phyloP scores from a whole-genome alignment of 2,797 vertebrate genomes.

The Gila robusta region DNA sequence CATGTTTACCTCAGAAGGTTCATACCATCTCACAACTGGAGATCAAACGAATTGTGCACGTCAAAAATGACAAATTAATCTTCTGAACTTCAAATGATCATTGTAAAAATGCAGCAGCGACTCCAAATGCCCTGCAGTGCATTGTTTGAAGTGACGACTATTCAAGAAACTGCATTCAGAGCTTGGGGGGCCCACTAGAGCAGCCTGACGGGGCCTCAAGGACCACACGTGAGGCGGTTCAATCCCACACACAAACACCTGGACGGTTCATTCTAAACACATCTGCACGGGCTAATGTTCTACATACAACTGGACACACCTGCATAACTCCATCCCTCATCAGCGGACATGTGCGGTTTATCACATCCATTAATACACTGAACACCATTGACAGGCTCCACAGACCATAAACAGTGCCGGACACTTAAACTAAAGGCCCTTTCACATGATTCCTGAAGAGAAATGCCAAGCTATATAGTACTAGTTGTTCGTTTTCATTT shows the following conservation, averaged over 20 bases:
- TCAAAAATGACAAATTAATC: slow-evolving; percentile 32
- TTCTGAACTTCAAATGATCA: slow-evolving; percentile 41
- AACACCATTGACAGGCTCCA: not conserved
- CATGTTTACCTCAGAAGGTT: slow-evolving; percentile 25
- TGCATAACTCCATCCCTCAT: slow-evolving; percentile 29
- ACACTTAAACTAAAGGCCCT: not conserved
- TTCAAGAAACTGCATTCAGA: slow-evolving; percentile 37
- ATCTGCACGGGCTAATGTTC: slow-evolving; percentile 2
- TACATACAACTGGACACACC: slow-evolving; percentile 32
- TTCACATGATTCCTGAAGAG: not conserved
- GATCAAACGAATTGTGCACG: slow-evolving; percentile 46
- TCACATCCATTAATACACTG: not conserved
- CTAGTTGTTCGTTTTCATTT: not conserved
- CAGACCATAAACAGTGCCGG: not conserved
- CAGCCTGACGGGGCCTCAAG: not conserved
- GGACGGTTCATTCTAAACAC: slow-evolving; percentile 37
- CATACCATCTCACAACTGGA: not conserved
- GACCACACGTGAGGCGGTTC: slow-evolving; percentile 39
- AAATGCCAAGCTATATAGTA: not conserved
- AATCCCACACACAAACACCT: slow-evolving; percentile 45
- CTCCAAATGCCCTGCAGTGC: slow-evolving; percentile 35
- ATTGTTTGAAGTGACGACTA: slow-evolving; percentile 39
- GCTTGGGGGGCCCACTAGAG: not conserved
- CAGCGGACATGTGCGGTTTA: not conserved
- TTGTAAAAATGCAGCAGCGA: slow-evolving; percentile 18